A percentile compares a stretch with the other conserved stretches of the same genome.
phyloP scores from a whole-genome alignment of 2,797 vertebrate species.

The Alca torda region DNA sequence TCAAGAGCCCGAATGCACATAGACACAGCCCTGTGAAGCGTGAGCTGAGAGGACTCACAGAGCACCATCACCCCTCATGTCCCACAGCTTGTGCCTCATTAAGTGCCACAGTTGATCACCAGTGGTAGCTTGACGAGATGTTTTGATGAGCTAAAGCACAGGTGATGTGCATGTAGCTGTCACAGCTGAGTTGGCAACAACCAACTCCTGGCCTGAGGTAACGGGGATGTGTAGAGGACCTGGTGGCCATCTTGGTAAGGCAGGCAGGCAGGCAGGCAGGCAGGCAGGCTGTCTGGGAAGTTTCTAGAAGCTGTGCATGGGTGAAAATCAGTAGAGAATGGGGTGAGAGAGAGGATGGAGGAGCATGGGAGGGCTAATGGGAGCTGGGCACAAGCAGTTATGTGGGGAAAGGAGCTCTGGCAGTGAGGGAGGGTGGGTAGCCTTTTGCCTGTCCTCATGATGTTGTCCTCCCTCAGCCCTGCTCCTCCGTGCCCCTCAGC shows the following conservation, averaged over 20 bases:
- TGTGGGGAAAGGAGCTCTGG: background rate
- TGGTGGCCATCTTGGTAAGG: background rate
- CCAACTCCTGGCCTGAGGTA: rapidly evolving
- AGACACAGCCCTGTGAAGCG: rapidly evolving
- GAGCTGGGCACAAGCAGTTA: background rate
- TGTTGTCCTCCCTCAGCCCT: rapidly evolving
- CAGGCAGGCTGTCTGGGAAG: background rate
- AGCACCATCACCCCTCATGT: rapidly evolving
- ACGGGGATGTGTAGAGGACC: rapidly evolving
- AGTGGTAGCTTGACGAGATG: background rate
- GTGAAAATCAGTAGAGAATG: background rate
- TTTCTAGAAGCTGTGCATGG: background rate
- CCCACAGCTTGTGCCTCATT: background rate
- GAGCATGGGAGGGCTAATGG: background rate
- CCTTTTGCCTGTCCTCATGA: background rate
- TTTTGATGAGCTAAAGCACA: background rate
- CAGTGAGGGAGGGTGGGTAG: background rate
- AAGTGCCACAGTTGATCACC: background rate
- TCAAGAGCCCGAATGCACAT: background rate
- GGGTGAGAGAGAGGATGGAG: background rate
- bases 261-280: background rate
- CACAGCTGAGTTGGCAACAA: background rate
- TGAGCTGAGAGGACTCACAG: rapidly evolving
- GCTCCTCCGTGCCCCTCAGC: rapidly evolving
- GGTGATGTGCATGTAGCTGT: no score